Base-by-base conservation (phyloP, 1,140 invertebrate genomes). In the Harlomillsia oculata region DNA sequence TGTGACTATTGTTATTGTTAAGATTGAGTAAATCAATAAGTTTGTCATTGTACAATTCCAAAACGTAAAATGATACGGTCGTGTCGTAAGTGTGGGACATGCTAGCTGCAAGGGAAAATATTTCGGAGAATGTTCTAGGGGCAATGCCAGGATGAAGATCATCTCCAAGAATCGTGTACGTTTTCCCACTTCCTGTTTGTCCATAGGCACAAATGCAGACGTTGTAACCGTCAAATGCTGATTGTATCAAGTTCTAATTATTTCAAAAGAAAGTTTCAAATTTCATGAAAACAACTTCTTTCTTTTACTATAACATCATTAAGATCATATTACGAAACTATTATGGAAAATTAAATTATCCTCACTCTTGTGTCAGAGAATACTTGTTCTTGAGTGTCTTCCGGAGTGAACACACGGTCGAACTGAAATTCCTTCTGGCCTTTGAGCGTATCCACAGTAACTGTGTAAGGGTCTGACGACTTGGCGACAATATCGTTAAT, bases 201-300 rank as follows among this genome's bases (percentile, higher is more conserved):
- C 92, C 92, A 73, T 96, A 96, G 4, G 92, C 92, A 78, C 95
- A 95, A 37, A 96, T 89, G 70, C 90, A 95, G 1, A 95, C 89
- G 73, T 96, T 92, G 68, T 93, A 95, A 0, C 92, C 92, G 75
- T 96, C 91, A 9, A 94, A 69, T 3, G 88, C 87, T 25, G 86
- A 90, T 70, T 93, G 75, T 3, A 77, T 72, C n/a, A 76, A 64
- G 52, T 66, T 65, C 64, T 66, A n/a, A n/a, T n/a, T n/a, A n/a
- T n/a, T n/a, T n/a, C n/a, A n/a, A n/a, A n/a, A n/a, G n/a, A n/a
- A n/a, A n/a, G n/a, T n/a, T n/a, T n/a, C n/a, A n/a, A n/a, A n/a
- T n/a, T n/a, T 36, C 3, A 62, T 29, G 23, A 44, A 50, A 52
- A 61, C 5, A 29, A 39, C 11, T 11, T n/a, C 9, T 34, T 34